phyloP scores from a whole-genome alignment of 2,797 vertebrate genomes.

The Artibeus jamaicensis region DNA sequence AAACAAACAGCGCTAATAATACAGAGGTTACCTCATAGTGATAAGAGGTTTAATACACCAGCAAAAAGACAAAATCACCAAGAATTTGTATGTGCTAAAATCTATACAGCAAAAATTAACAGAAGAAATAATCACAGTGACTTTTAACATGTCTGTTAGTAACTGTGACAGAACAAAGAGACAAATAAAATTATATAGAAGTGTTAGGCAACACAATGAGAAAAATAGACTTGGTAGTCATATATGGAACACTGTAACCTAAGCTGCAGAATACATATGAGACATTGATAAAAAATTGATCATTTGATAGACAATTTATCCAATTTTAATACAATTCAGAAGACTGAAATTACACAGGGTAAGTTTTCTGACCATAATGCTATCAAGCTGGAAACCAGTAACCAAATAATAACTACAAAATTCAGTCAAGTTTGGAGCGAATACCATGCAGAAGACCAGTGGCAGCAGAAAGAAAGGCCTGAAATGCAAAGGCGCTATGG shows the following conservation, averaged over 20 bases:
- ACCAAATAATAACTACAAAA: neutral
- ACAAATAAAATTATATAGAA: neutral
- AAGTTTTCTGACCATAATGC: neutral
- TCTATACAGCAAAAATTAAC: neutral
- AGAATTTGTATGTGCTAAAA: neutral
- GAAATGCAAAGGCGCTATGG: neutral
- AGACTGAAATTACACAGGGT: neutral
- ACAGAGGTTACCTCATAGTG: neutral
- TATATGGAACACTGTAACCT: neutral
- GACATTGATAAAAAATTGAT: neutral
- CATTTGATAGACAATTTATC: neutral
- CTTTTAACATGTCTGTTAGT: neutral
- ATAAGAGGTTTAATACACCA: neutral
- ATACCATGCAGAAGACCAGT: neutral
- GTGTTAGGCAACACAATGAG: neutral
- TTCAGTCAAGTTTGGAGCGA: neutral
- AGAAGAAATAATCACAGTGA: neutral
- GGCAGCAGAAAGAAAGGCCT: neutral
- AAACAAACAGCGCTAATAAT: neutral
- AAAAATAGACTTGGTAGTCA: neutral
- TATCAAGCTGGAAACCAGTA: neutral
- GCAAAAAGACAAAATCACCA: neutral
- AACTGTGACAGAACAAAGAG: neutral
- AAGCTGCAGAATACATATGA: neutral
- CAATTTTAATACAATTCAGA: neutral